These are phyloP conservation scores for Semaprochilodus insignis DNA, from an alignment of 2,797 vertebrate species.

Conservation along the genomic window DNA sequence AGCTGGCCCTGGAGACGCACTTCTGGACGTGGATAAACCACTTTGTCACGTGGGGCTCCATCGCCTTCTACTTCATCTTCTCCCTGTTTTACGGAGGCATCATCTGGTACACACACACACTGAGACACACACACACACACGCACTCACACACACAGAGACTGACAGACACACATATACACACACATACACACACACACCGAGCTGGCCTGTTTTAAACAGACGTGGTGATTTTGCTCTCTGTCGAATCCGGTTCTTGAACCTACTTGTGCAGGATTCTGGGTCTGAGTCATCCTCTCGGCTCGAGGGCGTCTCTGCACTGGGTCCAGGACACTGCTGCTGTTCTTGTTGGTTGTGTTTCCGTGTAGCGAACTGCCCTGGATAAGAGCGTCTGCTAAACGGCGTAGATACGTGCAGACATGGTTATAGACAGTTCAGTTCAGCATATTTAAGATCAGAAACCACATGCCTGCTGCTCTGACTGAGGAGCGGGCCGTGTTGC, in stretches of 20 bases:
- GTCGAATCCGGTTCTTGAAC: background rate
- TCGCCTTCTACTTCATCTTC: constrained; percentile 97
- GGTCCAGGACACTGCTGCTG: background rate
- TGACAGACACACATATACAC: no score
- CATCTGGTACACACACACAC: constrained; percentile 86
- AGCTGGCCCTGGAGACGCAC: constrained; percentile 97
- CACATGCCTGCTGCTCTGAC: no score
- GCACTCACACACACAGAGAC: no score
- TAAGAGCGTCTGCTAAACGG: background rate
- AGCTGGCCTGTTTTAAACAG: background rate
- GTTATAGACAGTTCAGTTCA: no score
- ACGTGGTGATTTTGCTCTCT: background rate
- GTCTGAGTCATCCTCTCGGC: background rate
- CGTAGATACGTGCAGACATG: no score
- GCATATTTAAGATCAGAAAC: no score
- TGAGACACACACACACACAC: no score
- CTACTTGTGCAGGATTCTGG: background rate
- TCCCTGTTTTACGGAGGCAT: constrained; percentile 98
- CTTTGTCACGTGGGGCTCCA: constrained; percentile 98
- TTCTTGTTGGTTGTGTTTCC: background rate
- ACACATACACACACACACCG: background rate
- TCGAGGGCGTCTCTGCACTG: background rate
- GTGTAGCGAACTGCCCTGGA: background rate
- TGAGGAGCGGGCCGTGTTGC: no score
- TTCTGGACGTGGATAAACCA: constrained; percentile 99